These are phyloP conservation scores for Tapera naevia DNA, from an alignment of 2,797 vertebrate genomes.

Conservation along the genomic window DNA sequence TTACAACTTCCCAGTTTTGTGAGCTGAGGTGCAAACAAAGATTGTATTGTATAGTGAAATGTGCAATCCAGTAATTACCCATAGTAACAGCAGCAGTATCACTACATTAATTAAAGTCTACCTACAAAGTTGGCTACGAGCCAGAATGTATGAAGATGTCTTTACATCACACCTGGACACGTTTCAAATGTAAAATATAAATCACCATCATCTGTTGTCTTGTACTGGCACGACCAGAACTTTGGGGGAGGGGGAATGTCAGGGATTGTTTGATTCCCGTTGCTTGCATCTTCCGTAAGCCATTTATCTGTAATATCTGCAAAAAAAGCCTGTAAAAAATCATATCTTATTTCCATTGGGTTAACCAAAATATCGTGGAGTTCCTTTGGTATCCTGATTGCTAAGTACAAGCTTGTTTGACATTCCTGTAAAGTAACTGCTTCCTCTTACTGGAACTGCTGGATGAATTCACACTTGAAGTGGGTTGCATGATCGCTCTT, in stretches of 20 bases:
- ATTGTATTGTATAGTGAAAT: background rate
- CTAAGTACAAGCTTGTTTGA: slow-evolving; percentile 52
- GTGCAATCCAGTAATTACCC: background rate
- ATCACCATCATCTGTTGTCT: background rate
- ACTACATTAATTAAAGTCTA: background rate
- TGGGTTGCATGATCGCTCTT: slow-evolving; percentile 74
- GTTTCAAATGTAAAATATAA: slow-evolving; percentile 3
- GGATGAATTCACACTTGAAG: background rate
- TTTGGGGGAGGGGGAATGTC: background rate
- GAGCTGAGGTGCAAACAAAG: background rate
- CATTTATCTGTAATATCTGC: background rate
- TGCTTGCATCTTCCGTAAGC: background rate
- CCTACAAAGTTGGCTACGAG: background rate
- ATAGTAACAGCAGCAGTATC: background rate
- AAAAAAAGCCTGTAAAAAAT: slow-evolving; percentile 5
- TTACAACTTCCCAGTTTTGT: background rate
- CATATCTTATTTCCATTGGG: background rate
- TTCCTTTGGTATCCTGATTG: slow-evolving; percentile 40
- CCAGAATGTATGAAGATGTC: background rate
- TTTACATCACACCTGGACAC: background rate
- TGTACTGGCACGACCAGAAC: background rate
- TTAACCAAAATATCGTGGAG: slow-evolving; percentile 41
- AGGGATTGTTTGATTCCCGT: background rate
- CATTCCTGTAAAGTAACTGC: slow-evolving; percentile 43
- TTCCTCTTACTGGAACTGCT: slow-evolving; percentile 34